phyloP scores from a whole-genome alignment of 2,797 vertebrate genomes.

The Clarias fuscus region DNA sequence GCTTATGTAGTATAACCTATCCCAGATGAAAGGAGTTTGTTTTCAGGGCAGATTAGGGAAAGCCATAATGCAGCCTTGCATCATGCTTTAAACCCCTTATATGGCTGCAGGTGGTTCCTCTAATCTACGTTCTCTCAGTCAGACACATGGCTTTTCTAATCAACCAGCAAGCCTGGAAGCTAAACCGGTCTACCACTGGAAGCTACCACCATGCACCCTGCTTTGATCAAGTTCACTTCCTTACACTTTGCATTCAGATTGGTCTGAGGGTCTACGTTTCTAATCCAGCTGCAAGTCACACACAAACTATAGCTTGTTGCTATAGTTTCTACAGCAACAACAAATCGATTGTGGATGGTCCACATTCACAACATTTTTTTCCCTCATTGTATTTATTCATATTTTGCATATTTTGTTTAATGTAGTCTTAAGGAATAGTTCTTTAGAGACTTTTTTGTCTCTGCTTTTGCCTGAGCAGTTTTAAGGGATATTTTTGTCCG shows the following conservation, averaged over 20 bases:
- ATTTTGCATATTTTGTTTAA: too few relatives aligned
- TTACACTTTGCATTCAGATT: not conserved
- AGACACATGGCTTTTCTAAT: slow-evolving; percentile 49
- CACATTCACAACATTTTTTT: not conserved
- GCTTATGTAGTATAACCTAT: not conserved
- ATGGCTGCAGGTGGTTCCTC: slow-evolving; percentile 50
- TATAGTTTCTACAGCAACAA: not conserved
- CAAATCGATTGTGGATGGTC: not conserved
- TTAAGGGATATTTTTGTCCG: too few relatives aligned
- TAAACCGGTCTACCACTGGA: slow-evolving; percentile 41
- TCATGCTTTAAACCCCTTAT: slow-evolving; percentile 51
- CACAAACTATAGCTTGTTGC: too few relatives aligned
- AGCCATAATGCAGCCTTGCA: slow-evolving; percentile 47
- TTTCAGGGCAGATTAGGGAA: slow-evolving; percentile 47
- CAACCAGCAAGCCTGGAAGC: slow-evolving; percentile 36
- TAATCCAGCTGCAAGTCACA: not conserved
- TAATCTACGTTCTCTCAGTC: slow-evolving; percentile 49
- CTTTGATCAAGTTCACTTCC: slow-evolving; percentile 66
- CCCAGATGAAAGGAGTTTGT: slow-evolving; percentile 44
- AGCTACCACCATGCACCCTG: slow-evolving; percentile 48
- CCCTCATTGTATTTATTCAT: too few relatives aligned
- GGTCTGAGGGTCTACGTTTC: not conserved
- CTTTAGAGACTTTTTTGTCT: too few relatives aligned
- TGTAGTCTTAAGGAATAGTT: too few relatives aligned
- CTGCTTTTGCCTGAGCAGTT: too few relatives aligned